Conservation (phyloP, 2,113 vertebrate species). For the Asarcornis scutulata region DNA sequence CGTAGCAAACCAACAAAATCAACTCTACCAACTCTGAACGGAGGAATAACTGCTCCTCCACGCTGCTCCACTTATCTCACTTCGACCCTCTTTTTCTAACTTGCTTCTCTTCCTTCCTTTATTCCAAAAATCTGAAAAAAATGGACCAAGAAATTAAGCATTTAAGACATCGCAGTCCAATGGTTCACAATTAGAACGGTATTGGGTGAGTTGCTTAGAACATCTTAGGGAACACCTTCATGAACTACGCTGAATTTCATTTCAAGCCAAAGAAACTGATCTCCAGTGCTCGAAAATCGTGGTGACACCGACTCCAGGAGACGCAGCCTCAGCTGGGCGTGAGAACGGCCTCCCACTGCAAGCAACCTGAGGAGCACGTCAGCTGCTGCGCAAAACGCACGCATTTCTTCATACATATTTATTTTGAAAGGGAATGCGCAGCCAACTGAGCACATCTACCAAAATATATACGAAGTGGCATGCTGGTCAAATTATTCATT, state of each 20-base stretch:
- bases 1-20: neutral
- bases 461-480: neutral
- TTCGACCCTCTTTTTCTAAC: neutral
- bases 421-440: neutral
- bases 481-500: neutral
- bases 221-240: neutral
- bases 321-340: neutral
- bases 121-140: neutral
- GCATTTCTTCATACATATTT: neutral
- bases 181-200: neutral
- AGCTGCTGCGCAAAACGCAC: neutral
- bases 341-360: neutral
- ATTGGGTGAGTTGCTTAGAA: neutral
- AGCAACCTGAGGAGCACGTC: neutral
- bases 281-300: neutral
- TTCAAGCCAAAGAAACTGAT: neutral
- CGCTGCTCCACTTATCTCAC: neutral
- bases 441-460: neutral
- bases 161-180: neutral
- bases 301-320: neutral
- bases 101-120: neutral
- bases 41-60: neutral
- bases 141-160: neutral
- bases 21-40: neutral
- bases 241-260: neutral